Percentiles rank a stretch among this genome's conserved stretches.
Evolutionary conservation across 2,113 vertebrate species (phyloP).

Genomic region (Saguinus midas): DNA sequence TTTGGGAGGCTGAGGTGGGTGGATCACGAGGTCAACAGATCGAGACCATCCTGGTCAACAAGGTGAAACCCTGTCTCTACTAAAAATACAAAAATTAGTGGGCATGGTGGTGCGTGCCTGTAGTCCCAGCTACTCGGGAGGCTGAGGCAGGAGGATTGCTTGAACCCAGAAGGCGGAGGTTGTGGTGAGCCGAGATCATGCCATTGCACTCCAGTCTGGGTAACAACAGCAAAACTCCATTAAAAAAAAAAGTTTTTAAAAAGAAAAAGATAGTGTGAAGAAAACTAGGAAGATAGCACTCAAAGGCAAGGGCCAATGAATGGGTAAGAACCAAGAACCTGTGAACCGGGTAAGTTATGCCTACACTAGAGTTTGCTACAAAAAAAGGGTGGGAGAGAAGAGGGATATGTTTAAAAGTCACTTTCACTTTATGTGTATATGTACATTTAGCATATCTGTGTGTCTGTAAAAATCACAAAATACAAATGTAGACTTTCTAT

Average conservation of each 20-base stretch:
- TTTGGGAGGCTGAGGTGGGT: too few relatives aligned
- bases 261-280: not conserved
- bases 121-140: too few relatives aligned
- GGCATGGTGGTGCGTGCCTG: too few relatives aligned
- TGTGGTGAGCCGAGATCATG: too few relatives aligned
- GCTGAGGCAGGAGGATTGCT: too few relatives aligned
- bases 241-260: not conserved
- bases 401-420: not conserved
- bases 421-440: not conserved
- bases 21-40: too few relatives aligned
- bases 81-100: too few relatives aligned
- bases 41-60: too few relatives aligned
- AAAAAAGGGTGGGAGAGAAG: not conserved
- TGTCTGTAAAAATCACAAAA: slow-evolving; percentile 38
- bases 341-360: not conserved
- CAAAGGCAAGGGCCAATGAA: not conserved
- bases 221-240: too few relatives aligned
- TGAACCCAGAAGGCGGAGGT: too few relatives aligned
- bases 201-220: too few relatives aligned
- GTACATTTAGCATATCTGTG: not conserved
- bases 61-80: too few relatives aligned
- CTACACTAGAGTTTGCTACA: not conserved
- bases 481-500: not conserved
- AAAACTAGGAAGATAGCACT: not conserved
- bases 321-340: not conserved